These are phyloP conservation scores for Eutolmus rufibarbis DNA, from an alignment of 2,888 invertebrate species.

Conservation along the genomic window DNA sequence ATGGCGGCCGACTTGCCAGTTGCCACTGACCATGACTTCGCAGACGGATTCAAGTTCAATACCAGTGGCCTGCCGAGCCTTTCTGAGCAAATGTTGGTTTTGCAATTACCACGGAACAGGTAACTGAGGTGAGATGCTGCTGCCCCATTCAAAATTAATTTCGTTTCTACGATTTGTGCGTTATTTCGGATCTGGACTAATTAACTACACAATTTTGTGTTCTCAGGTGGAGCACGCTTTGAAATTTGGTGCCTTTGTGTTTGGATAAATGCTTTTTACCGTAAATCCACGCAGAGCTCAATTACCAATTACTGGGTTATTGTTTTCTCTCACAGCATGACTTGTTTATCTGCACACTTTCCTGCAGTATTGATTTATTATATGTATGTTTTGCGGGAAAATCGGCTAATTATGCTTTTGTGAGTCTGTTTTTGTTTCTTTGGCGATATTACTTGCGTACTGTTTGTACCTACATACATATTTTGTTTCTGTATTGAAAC, in stretches of 20 bases:
- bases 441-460: too few relatives aligned
- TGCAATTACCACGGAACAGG: background rate
- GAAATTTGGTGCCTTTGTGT: background rate
- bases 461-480: background rate
- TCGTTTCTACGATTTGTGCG: background rate
- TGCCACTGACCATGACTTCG: constrained; percentile 32
- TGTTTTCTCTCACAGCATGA: background rate
- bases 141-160: background rate
- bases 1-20: constrained; percentile 13
- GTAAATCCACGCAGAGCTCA: background rate
- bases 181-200: background rate
- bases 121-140: background rate
- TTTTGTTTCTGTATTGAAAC: background rate
- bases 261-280: background rate
- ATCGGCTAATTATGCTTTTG: background rate
- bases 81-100: background rate
- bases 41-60: constrained; percentile 5
- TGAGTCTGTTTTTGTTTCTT: background rate
- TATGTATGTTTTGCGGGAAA: background rate
- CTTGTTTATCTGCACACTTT: background rate
- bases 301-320: background rate
- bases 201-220: background rate
- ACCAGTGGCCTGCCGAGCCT: background rate
- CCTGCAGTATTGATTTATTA: background rate
- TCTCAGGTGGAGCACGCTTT: background rate